Conservation (phyloP, 2,113 vertebrate species). For the Etheostoma cragini region DNA sequence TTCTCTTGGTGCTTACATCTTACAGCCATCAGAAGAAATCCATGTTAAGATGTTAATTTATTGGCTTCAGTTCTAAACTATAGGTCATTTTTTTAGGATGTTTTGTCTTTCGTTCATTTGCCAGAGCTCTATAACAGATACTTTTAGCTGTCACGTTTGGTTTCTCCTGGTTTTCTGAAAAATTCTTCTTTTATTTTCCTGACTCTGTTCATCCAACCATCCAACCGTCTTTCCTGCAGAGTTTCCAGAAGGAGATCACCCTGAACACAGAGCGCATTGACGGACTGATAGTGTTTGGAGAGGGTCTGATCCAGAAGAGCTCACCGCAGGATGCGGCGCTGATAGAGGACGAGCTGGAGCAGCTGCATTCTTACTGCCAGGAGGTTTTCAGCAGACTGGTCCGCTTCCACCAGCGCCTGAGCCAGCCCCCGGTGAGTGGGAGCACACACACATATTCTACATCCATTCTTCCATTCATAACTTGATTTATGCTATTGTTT, state of each 20-base stretch:
- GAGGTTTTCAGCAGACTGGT: conserved; percentile 94
- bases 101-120: background rate
- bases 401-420: conserved; percentile 92
- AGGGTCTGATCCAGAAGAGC: conserved; percentile 94
- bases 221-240: conserved; percentile 76
- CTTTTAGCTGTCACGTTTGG: background rate
- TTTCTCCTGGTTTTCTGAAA: conserved; percentile 8
- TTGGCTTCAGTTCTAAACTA: background rate
- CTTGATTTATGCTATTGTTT: background rate
- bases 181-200: background rate
- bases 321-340: conserved; percentile 88
- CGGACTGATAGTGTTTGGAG: conserved; percentile 92
- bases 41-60: background rate
- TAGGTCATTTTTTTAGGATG: background rate
- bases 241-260: conserved; percentile 94
- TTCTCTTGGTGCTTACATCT: background rate
- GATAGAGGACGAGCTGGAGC: conserved; percentile 94
- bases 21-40: background rate
- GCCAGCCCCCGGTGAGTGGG: conserved; percentile 83
- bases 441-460: background rate
- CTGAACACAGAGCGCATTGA: conserved; percentile 95
- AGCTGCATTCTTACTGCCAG: conserved; percentile 94
- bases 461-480: background rate
- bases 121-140: background rate
- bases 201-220: background rate